These are phyloP conservation scores for Tipula unca DNA, from an alignment of 2,888 invertebrate species.

Conservation along the genomic window DNA sequence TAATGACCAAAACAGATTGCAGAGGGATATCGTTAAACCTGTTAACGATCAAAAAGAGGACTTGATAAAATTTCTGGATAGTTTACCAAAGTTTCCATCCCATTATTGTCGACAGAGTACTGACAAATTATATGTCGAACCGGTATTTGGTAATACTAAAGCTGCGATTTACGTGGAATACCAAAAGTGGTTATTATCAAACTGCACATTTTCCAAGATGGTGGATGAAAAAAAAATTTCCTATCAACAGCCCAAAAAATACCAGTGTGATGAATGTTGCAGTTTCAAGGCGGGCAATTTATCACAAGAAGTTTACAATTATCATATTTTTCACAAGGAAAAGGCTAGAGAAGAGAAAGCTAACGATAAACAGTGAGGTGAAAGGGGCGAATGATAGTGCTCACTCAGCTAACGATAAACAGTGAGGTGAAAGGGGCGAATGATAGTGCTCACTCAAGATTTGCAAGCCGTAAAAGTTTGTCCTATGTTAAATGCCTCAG, in stretches of 20 bases:
- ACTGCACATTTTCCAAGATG: background rate
- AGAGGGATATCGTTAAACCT: too few relatives aligned
- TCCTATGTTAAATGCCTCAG: constrained; percentile 21
- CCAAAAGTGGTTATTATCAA: too few relatives aligned
- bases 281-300: background rate
- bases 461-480: constrained; percentile 24
- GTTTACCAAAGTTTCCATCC: background rate
- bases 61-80: background rate
- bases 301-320: background rate
- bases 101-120: too few relatives aligned
- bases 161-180: too few relatives aligned
- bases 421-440: background rate
- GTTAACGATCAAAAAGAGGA: background rate
- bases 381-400: background rate
- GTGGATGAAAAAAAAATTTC: background rate
- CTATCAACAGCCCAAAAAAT: background rate
- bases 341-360: background rate
- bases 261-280: background rate
- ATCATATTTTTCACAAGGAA: background rate
- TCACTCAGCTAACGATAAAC: constrained; percentile 14
- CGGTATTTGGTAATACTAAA: too few relatives aligned
- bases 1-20: background rate
- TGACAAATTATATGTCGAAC: too few relatives aligned
- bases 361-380: background rate
- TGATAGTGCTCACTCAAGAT: constrained; percentile 20